Evolutionary conservation across 2,113 vertebrate species (phyloP).

Genomic region (Heloderma charlesbogerti): DNA sequence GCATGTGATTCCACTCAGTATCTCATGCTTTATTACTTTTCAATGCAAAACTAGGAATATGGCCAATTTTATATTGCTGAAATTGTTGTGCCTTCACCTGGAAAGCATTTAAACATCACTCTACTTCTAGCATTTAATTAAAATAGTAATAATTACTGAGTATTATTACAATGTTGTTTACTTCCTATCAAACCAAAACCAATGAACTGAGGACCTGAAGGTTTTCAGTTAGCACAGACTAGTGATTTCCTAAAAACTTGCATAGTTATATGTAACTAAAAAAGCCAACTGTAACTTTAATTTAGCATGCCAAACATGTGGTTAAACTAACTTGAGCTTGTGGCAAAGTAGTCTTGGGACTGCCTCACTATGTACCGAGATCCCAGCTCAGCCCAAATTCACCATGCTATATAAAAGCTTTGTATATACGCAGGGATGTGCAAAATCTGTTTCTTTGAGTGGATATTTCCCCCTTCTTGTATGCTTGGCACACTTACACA

Average conservation of each 20-base stretch:
- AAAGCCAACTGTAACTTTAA: not conserved
- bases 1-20: conserved; percentile 58
- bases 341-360: not conserved
- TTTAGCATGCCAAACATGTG: not conserved
- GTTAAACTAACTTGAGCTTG: not conserved
- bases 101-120: conserved; percentile 53
- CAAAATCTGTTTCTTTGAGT: not conserved
- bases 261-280: not conserved
- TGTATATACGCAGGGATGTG: not conserved
- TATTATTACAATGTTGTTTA: not conserved
- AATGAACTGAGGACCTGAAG: not conserved
- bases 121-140: conserved; percentile 34
- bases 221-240: not conserved
- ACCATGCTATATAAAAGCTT: not conserved
- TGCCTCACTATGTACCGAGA: not conserved
- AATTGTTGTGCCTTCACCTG: conserved; percentile 54
- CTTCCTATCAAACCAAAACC: not conserved
- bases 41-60: conserved; percentile 63
- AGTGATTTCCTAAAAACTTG: not conserved
- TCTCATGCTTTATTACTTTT: conserved; percentile 72
- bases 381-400: not conserved
- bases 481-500: not conserved
- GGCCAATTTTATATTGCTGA: conserved; percentile 63
- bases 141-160: conserved; percentile 12
- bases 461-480: not conserved